Evolutionary conservation across 2,888 invertebrate species (phyloP).

Genomic region (Hermaeophaga mercurialis): DNA sequence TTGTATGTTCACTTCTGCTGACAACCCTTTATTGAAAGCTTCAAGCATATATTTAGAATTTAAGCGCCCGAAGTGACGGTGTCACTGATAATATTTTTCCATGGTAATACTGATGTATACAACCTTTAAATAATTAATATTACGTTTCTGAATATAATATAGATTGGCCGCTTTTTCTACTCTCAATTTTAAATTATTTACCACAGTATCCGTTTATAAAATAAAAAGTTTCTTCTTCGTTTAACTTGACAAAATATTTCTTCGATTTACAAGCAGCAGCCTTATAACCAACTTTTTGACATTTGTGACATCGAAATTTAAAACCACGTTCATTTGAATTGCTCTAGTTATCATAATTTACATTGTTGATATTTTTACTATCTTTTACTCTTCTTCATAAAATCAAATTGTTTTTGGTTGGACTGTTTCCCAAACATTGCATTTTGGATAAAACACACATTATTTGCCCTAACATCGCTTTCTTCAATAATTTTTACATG

Average conservation of each 20-base stretch:
- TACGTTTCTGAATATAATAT: not conserved
- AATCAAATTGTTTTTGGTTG: conserved; percentile 6
- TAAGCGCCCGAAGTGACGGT: not conserved
- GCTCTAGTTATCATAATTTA: not conserved
- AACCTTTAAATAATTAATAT: not conserved
- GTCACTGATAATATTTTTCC: not conserved
- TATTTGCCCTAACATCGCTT: conserved; percentile 35
- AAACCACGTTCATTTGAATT: not conserved
- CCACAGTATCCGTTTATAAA: not conserved
- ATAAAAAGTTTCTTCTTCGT: not conserved
- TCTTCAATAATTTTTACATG: conserved; percentile 47
- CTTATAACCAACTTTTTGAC: no score
- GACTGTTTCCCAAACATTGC: conserved; percentile 10
- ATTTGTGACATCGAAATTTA: no score
- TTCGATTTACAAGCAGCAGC: no score
- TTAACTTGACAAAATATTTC: no score
- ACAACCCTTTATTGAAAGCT: not conserved
- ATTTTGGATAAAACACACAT: no score
- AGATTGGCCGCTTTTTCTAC: not conserved
- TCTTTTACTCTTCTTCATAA: not conserved
- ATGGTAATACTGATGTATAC: not conserved
- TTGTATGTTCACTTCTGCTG: not conserved
- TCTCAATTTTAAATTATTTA: not conserved
- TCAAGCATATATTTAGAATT: not conserved
- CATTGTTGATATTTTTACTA: not conserved